Conservation (phyloP, 37 sponge, comb jelly and placozoan genomes). For the Eunapius fragilis region DNA sequence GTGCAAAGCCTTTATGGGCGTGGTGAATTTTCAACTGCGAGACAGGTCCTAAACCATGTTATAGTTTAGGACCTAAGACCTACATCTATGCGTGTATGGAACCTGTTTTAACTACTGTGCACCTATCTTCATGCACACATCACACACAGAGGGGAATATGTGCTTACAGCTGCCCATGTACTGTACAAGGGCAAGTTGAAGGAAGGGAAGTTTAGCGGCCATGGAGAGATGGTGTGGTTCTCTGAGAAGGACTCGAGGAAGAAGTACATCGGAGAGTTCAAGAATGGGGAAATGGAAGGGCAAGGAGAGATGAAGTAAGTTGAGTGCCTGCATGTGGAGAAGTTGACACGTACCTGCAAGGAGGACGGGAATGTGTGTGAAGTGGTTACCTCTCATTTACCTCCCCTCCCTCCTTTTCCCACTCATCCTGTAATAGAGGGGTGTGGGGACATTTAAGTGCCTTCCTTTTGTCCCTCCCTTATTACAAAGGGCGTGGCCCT, state of each 20-base stretch:
- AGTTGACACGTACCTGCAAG: neutral
- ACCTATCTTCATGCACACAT: neutral
- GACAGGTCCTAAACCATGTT: no score
- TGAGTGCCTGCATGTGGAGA: neutral
- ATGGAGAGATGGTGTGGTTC: slow-evolving; percentile 74
- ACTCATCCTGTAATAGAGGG: neutral
- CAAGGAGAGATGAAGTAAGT: slow-evolving; percentile 88
- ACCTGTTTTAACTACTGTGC: no score
- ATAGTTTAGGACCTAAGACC: no score
- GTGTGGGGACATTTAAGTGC: no score
- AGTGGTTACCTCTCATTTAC: no score
- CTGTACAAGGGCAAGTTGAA: slow-evolving; percentile 64
- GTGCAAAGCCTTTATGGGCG: no score
- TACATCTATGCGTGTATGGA: no score
- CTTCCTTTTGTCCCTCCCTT: no score
- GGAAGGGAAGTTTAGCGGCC: slow-evolving; percentile 65
- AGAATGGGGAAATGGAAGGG: slow-evolving; percentile 65
- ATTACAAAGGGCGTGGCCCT: no score
- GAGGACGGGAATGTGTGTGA: neutral
- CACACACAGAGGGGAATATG: slow-evolving; percentile 64
- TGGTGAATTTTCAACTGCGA: no score
- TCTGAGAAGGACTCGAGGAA: slow-evolving; percentile 57
- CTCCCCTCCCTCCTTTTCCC: slow-evolving; percentile 2
- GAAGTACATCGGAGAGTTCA: slow-evolving; percentile 83
- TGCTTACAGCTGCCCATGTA: slow-evolving; percentile 45